Percentiles rank a stretch among this genome's conserved stretches.
These are phyloP conservation scores for Tachyglossus aculeatus DNA, from an alignment of 2,797 vertebrate genomes.

Conservation along the genomic window DNA sequence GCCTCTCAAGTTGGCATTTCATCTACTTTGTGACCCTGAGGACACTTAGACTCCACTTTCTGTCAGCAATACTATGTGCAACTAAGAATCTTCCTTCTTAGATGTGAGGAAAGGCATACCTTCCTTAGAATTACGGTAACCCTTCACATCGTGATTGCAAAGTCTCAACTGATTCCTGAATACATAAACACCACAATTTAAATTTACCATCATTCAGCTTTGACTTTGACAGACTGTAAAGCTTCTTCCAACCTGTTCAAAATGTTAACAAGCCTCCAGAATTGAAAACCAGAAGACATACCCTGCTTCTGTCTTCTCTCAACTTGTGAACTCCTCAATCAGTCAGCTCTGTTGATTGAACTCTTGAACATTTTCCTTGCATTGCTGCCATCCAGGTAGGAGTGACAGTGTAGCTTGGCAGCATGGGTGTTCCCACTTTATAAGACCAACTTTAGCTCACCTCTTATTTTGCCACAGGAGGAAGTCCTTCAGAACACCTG, in stretches of 20 bases:
- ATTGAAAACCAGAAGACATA: slow-evolving; percentile 13
- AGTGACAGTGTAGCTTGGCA: neutral
- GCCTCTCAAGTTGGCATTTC: no score
- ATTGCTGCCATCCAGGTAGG: neutral
- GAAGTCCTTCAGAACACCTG: slow-evolving; percentile 39
- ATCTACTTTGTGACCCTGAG: no score
- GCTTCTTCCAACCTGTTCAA: neutral
- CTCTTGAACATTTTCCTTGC: neutral
- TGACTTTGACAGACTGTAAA: slow-evolving; percentile 6
- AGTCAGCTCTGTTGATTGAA: neutral
- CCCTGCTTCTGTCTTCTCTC: neutral
- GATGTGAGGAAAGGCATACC: no score
- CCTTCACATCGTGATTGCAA: slow-evolving; percentile 12
- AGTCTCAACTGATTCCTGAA: neutral
- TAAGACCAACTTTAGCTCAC: no score
- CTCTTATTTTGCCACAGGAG: slow-evolving; percentile 17
- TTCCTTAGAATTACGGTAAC: no score
- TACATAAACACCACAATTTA: neutral
- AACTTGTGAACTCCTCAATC: neutral
- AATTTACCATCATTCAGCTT: neutral
- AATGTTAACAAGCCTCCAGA: neutral
- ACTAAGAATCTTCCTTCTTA: no score
- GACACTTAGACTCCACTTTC: no score
- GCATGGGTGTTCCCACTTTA: neutral
- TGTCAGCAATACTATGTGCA: no score